phyloP scores from a whole-genome alignment of 2,113 vertebrate genomes.

The Nerophis lumbriciformis region DNA sequence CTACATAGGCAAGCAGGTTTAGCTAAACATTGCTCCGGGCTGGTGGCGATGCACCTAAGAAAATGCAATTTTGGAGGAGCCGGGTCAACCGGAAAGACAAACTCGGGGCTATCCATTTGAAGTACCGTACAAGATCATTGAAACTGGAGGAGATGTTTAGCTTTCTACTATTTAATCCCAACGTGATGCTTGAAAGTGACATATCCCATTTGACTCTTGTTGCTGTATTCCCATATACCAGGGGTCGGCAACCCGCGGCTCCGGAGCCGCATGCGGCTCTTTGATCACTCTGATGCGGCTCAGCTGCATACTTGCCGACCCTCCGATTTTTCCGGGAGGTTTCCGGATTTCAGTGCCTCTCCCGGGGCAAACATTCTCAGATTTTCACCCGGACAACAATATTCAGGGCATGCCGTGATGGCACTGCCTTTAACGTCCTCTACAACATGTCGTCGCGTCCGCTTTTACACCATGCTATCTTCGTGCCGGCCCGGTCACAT shows the following conservation, averaged over 20 bases:
- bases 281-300: too few relatives aligned
- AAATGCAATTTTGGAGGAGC: slow-evolving; percentile 22
- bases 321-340: too few relatives aligned
- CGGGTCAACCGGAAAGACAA: slow-evolving; percentile 40
- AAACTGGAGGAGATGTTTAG: slow-evolving; percentile 20
- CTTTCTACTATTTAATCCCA: slow-evolving; percentile 9
- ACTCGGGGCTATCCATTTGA: slow-evolving; percentile 14
- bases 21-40: slow-evolving; percentile 82
- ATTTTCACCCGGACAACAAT: too few relatives aligned
- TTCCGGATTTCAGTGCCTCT: too few relatives aligned
- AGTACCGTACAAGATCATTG: slow-evolving; percentile 15
- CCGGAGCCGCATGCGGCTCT: too few relatives aligned
- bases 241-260: background rate
- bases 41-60: slow-evolving; percentile 45
- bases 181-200: slow-evolving; percentile 36
- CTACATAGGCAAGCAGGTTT: slow-evolving; percentile 76
- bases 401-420: too few relatives aligned
- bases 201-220: slow-evolving; percentile 46
- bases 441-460: too few relatives aligned
- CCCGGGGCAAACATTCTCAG: too few relatives aligned
- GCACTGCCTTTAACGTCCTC: too few relatives aligned
- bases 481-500: too few relatives aligned
- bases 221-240: slow-evolving; percentile 43
- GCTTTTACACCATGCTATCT: too few relatives aligned
- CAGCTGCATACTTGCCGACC: too few relatives aligned